Percentiles rank a stretch among this genome's conserved stretches.
These are phyloP conservation scores for Sympetrum striolatum DNA, from an alignment of 2,888 invertebrate genomes.

Conservation along the genomic window DNA sequence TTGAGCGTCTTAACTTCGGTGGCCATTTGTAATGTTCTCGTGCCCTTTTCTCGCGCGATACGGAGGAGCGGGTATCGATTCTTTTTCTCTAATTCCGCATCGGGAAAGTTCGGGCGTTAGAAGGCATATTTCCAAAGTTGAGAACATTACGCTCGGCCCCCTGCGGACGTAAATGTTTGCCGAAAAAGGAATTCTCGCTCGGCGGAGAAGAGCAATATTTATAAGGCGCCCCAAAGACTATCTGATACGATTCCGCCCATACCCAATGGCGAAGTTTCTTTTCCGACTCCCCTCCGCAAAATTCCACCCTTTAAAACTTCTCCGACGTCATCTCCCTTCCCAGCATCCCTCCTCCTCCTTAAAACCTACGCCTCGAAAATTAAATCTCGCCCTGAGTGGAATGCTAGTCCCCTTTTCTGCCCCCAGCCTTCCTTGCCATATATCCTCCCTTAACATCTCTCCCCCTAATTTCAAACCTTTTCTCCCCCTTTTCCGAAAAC, in stretches of 20 bases:
- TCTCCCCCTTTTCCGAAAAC: slow-evolving; percentile 2
- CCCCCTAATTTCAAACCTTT: not conserved
- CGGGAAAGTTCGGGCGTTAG: not conserved
- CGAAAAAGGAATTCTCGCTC: not conserved
- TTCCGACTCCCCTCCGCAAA: not conserved
- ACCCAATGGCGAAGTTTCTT: slow-evolving; percentile 7
- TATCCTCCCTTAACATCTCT: slow-evolving; percentile 4
- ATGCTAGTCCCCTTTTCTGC: not conserved
- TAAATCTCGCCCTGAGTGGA: slow-evolving; percentile 40
- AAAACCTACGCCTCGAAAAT: slow-evolving; percentile 38
- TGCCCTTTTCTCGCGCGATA: too few relatives aligned
- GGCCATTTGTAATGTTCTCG: too few relatives aligned
- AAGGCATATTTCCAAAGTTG: not conserved
- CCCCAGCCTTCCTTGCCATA: not conserved
- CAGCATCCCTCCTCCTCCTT: not conserved
- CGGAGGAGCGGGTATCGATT: not conserved
- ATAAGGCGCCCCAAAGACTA: not conserved
- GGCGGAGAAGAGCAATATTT: not conserved
- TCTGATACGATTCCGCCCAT: not conserved
- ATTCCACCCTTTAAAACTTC: slow-evolving; percentile 12
- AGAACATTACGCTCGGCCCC: not conserved
- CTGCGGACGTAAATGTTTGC: not conserved
- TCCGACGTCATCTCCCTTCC: not conserved
- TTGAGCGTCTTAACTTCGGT: too few relatives aligned
- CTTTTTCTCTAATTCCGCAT: not conserved